Conservation (phyloP, 2,888 invertebrate species). For the Gerris lacustris region DNA sequence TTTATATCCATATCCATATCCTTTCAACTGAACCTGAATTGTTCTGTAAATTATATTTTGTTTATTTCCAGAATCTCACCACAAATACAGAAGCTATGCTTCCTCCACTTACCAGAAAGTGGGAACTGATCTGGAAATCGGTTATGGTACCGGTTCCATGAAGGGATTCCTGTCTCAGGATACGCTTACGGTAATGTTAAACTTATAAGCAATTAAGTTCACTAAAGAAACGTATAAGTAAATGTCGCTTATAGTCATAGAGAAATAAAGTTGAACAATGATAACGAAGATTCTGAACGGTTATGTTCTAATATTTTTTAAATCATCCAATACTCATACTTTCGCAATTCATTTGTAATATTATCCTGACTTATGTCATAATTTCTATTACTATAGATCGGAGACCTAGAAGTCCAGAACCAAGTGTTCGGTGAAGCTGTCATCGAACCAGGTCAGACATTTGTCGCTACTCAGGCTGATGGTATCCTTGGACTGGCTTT, state of each 20-base stretch:
- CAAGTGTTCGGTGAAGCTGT: slow-evolving; percentile 95
- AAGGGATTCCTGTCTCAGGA: slow-evolving; percentile 92
- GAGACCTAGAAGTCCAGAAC: slow-evolving; percentile 54
- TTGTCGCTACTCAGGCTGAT: slow-evolving; percentile 98
- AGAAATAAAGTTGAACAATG: too few species aligned
- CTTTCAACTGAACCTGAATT: too few species aligned
- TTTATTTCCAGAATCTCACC: background rate
- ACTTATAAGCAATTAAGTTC: slow-evolving; percentile 38
- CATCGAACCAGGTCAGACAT: slow-evolving; percentile 89
- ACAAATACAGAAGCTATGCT: background rate
- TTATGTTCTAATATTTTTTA: too few species aligned
- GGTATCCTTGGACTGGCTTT: slow-evolving; percentile 94
- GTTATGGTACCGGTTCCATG: slow-evolving; percentile 90
- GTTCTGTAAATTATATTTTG: too few species aligned
- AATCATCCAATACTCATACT: too few species aligned
- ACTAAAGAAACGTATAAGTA: background rate
- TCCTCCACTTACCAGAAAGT: background rate
- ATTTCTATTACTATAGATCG: slow-evolving; percentile 46
- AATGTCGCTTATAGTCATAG: background rate
- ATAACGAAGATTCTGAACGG: too few species aligned
- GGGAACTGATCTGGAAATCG: slow-evolving; percentile 52
- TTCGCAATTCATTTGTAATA: too few species aligned
- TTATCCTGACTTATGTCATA: background rate
- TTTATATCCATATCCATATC: too few species aligned
- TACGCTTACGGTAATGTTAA: slow-evolving; percentile 61